phyloP scores from a whole-genome alignment of 2,888 invertebrate species.

The Bombyx huttoni region DNA sequence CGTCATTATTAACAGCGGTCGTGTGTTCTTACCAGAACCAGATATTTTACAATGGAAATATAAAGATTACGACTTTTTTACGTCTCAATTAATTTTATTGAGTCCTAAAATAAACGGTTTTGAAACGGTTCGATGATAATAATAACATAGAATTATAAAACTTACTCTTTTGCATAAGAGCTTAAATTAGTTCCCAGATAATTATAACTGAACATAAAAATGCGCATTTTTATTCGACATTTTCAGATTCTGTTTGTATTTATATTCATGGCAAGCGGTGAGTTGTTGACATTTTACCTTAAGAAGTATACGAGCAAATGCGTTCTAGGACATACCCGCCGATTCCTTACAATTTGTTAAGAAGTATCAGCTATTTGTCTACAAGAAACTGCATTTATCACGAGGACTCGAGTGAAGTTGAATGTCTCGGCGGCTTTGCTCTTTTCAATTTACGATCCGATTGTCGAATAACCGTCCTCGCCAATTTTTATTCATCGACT shows the following conservation, averaged over 20 bases:
- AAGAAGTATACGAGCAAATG: conserved; percentile 25
- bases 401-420: conserved; percentile 19
- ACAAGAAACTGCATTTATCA: conserved; percentile 42
- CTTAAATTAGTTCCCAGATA: neutral
- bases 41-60: too few species aligned
- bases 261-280: conserved; percentile 39
- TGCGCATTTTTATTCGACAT: conserved; percentile 21
- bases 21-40: too few species aligned
- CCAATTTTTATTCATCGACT: conserved; percentile 14
- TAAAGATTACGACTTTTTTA: conserved; percentile 11
- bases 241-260: conserved; percentile 23
- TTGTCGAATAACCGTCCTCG: conserved; percentile 30
- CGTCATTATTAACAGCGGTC: too few species aligned
- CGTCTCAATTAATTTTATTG: conserved; percentile 13
- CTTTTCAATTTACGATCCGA: conserved; percentile 36
- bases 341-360: conserved; percentile 40
- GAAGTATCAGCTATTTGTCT: conserved; percentile 47
- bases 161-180: too few species aligned
- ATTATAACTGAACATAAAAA: neutral
- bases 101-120: conserved; percentile 10
- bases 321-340: conserved; percentile 20
- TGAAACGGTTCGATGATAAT: too few species aligned
- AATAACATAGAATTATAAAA: too few species aligned
- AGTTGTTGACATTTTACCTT: conserved; percentile 34
- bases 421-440: conserved; percentile 19